Conservation (phyloP, 92 coral and sea anemone species). For the Phymanthus crucifer region DNA sequence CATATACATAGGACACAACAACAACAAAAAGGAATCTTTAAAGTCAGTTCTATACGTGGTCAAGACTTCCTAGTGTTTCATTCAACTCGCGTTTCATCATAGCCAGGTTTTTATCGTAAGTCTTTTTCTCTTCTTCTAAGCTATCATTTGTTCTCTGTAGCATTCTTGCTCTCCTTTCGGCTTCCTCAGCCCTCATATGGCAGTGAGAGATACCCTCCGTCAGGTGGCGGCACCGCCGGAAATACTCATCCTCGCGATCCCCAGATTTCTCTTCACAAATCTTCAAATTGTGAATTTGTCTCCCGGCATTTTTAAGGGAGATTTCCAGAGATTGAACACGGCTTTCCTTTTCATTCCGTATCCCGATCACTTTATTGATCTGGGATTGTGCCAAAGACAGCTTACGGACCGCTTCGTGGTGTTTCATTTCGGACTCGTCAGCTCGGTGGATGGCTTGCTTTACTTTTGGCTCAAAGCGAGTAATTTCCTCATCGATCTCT, state of each 20-base stretch:
- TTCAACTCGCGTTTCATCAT: conserved; percentile 30
- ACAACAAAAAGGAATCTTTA: background rate
- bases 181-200: conserved; percentile 66
- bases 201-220: conserved; percentile 37
- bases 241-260: conserved; percentile 65
- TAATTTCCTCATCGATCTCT: conserved; percentile 53
- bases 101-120: conserved; percentile 24
- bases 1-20: no score
- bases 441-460: conserved; percentile 43
- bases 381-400: conserved; percentile 49
- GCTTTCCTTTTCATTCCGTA: conserved; percentile 34
- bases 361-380: conserved; percentile 33
- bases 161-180: conserved; percentile 53
- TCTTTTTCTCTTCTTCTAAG: conserved; percentile 46
- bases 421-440: conserved; percentile 59
- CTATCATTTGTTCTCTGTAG: conserved; percentile 30
- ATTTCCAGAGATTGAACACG: conserved; percentile 43
- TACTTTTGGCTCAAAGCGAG: conserved; percentile 53
- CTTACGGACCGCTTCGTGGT: conserved; percentile 54
- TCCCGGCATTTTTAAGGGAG: conserved; percentile 55
- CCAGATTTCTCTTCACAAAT: conserved; percentile 69
- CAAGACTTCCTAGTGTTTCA: conserved; percentile 33
- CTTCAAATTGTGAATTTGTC: conserved; percentile 62
- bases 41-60: conserved; percentile 17
- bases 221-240: conserved; percentile 39